Base-by-base conservation (phyloP, 2,797 vertebrate genomes). In the Thalassophryne amazonica region DNA sequence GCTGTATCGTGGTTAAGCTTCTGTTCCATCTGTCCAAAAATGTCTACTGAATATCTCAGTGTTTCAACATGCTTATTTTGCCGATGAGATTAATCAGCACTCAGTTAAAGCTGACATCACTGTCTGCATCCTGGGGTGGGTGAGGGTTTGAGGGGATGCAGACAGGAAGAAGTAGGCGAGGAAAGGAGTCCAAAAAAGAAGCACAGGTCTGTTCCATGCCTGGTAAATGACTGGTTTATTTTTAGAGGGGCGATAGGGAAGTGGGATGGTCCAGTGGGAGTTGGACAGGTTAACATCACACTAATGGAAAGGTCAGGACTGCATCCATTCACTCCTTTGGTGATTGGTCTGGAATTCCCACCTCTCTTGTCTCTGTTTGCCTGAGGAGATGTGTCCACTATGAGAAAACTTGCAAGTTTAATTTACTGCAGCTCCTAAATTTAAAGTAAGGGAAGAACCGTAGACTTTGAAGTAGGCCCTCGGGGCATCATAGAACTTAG, bases 51-150 rank as follows among this genome's bases (percentile, higher is more conserved):
- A 68, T n/a, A 73, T 39, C 57, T 52, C n/a, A 73, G 64, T 48
- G 57, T 73, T 83, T 59, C 76, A 76, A 62, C n/a, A 60, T 16
- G 27, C 63, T 74, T 84, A 79, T 85, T 83, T 74, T 79, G 73
- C 60, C 70, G 74, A 76, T 78, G 68, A 70, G 74, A 84, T 84
- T 40, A 82, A 87, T 86, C 68, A 77, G 72, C 69, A 60, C 59
- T 69, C 60, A 60, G 55, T 75, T 56, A 20, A 23, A 36, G 53
- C 76, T 79, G 79, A 85, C 78, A 78, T 79, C 74, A 69, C 49
- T 36, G 23, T 19, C 49, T 52, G n/a, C 32, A 38, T 48, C n/a
- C n/a, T n/a, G n/a, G n/a, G n/a, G n/a, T n/a, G n/a, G n/a, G n/a
- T n/a, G n/a, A n/a, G n/a, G n/a, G n/a, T 42, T 32, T 31, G 21